Evolutionary conservation across 1,140 invertebrate genomes (phyloP), one percentile per base, ranked within the genome.

Genomic region (Drosophila littoralis): DNA sequence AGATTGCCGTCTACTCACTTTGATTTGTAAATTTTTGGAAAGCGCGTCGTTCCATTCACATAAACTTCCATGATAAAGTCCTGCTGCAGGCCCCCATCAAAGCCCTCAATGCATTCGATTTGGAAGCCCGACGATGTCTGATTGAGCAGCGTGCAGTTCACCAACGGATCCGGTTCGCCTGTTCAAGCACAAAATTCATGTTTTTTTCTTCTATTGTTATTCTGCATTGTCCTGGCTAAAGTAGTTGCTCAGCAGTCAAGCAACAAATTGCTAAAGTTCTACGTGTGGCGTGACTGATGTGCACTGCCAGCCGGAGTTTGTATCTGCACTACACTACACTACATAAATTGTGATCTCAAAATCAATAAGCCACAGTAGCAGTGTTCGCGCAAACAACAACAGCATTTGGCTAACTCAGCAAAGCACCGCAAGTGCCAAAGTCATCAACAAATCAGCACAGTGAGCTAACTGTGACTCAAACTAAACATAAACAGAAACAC

Each of bases 131-230:
- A 95, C 17, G 95, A 94, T 15, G 96, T 97, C 81, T 96, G 95
- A 93, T 97, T 97, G 59, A 95, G 93, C 32, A 96, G 94, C 36
- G 95, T 95, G 91, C 97, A 97, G 91, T 97, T 97, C 17, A 95
- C 93, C 65, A 97, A 93, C 1, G 95, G 93, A 92, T 97, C 96
- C 45, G 97, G 97, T 77, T 95, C 96, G 66, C 96, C 96, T 96
- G 45, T 61, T 17, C 45, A 32, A 60, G 22, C 60, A 78, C n/a
- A 66, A 42, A 46, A 54, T 10, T 45, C 17, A 51, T 43, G 66
- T 70, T 75, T 82, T 42, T 42, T 43, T 45, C 12, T 43, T 10
- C 69, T 77, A 81, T 35, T 57, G 51, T 80, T 80, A 73, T 80
- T 79, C 60, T 58, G 51, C 33, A 45, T 67, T 38, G 28, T 6